Base-by-base conservation (phyloP, 2,797 vertebrate species). In the Acipenser oxyrinchus region DNA sequence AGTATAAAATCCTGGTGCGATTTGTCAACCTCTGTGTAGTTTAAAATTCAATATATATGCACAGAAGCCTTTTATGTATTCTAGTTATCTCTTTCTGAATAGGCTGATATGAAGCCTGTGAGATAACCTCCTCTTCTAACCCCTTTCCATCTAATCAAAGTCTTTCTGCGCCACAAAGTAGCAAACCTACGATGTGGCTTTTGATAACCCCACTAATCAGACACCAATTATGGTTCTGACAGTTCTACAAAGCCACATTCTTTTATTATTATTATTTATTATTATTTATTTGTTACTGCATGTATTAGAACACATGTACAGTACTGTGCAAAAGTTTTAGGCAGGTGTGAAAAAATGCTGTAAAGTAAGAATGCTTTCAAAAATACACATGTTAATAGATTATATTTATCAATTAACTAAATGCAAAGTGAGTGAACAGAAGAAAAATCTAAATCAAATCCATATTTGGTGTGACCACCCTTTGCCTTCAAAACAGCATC, bases 181-280 rank as follows among this genome's bases (percentile, higher is more conserved):
- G 82, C 79, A 76, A 74, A 77, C 70, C 79, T 61, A 67, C 73
- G 83, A 88, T 87, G 79, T 73, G 72, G 82, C 72, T 85, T 83
- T 81, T 73, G 81, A 87, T 87, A 85, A 85, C 80, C 23, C 81
- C 80, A 78, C 85, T 79, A 80, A 84, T 84, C 86, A 84, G 86
- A 79, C 77, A 80, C 85, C 87, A 87, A 87, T 88, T 88, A 88
- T 80, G 80, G 82, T 79, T 82, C 80, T 88, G 87, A 88, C 87
- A 87, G 85, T 80, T 82, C 75, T 78, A 82, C 83, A 83, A 87
- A 86, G 84, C 85, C 82, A 75, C 67, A 76, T 73, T 82, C 1
- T 23, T 23, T 23, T 23, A 23, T 23, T 23, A 23, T 23, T 23
- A 23, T 23, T 23, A 23, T 23, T 23, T 23, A 23, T 23, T 23